These are phyloP conservation scores for Rhogogaster chlorosoma DNA, from an alignment of 2,888 invertebrate genomes.

Conservation along the genomic window DNA sequence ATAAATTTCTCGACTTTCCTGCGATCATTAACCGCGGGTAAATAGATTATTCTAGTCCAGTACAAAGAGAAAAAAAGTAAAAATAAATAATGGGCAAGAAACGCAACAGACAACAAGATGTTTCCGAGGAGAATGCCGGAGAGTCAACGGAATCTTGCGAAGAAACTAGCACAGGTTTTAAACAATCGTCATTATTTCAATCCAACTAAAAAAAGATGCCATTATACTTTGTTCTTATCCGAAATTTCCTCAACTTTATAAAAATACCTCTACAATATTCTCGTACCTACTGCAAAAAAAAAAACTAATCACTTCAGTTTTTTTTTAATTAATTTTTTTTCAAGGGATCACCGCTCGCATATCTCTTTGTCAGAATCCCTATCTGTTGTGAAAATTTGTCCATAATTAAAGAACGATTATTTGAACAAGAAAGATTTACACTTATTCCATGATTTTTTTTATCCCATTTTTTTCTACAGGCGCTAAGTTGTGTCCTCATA, in stretches of 20 bases:
- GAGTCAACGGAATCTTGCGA: conserved; percentile 87
- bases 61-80: neutral
- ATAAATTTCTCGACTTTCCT: neutral
- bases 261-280: neutral
- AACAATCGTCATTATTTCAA: conserved; percentile 33
- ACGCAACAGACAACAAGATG: conserved; percentile 85
- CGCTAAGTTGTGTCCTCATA: conserved; percentile 82
- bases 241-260: neutral
- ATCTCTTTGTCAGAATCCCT: neutral
- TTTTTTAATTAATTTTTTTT: too few relatives aligned
- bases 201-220: conserved; percentile 1
- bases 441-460: neutral
- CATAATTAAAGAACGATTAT: neutral
- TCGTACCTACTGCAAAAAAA: neutral
- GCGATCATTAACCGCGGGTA: neutral
- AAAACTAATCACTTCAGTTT: neutral
- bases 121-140: conserved; percentile 82
- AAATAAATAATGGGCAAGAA: conserved; percentile 85
- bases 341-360: neutral
- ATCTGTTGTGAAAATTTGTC: neutral
- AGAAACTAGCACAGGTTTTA: conserved; percentile 77
- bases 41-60: neutral
- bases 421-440: neutral
- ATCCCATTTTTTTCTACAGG: conserved; percentile 51
- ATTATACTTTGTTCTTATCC: conserved; percentile 20